Evolutionary conservation across 1,140 invertebrate species (phyloP), one percentile per base, ranked within the genome.

Genomic region (Diplogasteroides magnus): DNA sequence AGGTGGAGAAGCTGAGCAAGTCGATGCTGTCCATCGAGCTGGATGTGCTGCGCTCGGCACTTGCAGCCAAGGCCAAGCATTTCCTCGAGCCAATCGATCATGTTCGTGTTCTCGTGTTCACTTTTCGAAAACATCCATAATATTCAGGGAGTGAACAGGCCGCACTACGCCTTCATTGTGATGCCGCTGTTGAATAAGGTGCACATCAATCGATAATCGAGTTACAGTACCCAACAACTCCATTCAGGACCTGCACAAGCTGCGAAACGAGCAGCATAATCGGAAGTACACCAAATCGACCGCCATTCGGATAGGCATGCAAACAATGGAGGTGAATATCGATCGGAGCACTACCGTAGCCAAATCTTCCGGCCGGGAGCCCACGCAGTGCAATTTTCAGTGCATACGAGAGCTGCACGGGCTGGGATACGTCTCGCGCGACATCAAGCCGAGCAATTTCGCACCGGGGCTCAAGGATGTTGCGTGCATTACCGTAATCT

Each of bases 11-110:
- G 60, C 79, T 68, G 69, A 70, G 62, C 29, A 77, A 76, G 25
- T 74, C 77, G 0, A 64, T 77, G 55, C 61, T 77, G 68, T 67
- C 76, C 60, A 76, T 77, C 58, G 76, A 77, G 55, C 66, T 77
- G n/a, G 37, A 31, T 27, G 76, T 77, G n/a, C 56, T 77, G 25
- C 69, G 64, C 25, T 66, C 70, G 14, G 77, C 77, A 13, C 69
- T 61, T 56, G 58, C 37, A 19, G 59, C 29, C 3, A 58, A 61
- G 32, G 75, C 73, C 67, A 75, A 73, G 64, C 77, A 74, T 32
- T 71, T 77, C 64, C 64, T 66, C 31, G 72, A 77, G 27, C 68
- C 78, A 14, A 55, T 78, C 56, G 77, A 75, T 63, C 68, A 74
- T 68, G 76, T 77, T 28, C 58, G 76, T 14, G 25, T 26, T 14